These are phyloP conservation scores for Gymnosoma rotundatum DNA, from an alignment of 2,888 invertebrate genomes.

Conservation along the genomic window DNA sequence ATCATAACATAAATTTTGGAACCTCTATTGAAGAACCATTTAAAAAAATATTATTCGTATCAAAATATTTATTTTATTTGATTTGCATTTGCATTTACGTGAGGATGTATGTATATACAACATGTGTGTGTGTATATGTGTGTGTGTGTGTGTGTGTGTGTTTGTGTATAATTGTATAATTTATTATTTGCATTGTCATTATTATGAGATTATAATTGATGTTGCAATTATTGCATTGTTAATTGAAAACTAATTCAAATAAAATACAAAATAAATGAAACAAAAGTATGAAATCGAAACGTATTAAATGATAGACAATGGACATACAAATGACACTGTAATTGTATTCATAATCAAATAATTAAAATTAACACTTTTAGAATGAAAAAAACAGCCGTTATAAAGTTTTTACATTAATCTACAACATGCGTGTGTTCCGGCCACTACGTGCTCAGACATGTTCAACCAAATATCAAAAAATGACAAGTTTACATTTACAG, in stretches of 20 bases:
- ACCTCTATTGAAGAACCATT: too few species aligned
- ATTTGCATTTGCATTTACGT: too few species aligned
- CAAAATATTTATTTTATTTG: too few species aligned
- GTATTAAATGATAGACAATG: slow-evolving; percentile 19
- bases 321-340: slow-evolving; percentile 15
- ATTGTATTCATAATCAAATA: neutral
- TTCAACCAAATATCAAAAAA: too few species aligned
- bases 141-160: neutral
- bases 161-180: slow-evolving; percentile 15
- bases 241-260: slow-evolving; percentile 37
- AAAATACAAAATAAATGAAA: slow-evolving; percentile 17
- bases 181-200: slow-evolving; percentile 22
- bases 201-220: neutral
- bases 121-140: neutral
- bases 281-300: slow-evolving; percentile 30
- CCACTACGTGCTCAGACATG: too few species aligned
- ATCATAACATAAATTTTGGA: too few species aligned
- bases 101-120: too few species aligned
- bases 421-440: too few species aligned
- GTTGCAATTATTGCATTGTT: neutral
- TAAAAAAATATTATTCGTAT: too few species aligned
- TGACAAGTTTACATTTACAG: too few species aligned
- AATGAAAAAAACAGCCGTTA: neutral
- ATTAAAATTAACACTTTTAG: neutral
- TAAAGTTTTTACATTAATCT: neutral